phyloP scores from a whole-genome alignment of 92 coral and sea anemone species.

The Heteractis magnifica region DNA sequence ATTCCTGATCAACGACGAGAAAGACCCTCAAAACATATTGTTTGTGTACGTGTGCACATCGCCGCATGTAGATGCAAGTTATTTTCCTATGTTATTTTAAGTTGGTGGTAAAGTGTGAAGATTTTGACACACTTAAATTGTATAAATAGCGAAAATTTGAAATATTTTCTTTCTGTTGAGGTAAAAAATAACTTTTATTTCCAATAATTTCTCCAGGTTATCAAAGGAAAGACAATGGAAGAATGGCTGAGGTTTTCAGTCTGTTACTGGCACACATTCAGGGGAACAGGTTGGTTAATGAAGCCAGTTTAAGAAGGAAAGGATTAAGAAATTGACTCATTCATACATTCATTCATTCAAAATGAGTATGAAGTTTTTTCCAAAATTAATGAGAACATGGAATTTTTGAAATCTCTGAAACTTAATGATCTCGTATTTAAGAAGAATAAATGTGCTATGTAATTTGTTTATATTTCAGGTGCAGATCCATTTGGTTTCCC shows the following conservation, averaged over 20 bases:
- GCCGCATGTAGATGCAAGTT: background rate
- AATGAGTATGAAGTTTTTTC: background rate
- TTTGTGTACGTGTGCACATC: background rate
- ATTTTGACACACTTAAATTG: background rate
- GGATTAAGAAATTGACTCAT: background rate
- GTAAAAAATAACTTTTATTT: background rate
- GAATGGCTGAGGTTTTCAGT: constrained; percentile 90
- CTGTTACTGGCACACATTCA: constrained; percentile 88
- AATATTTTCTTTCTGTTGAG: background rate
- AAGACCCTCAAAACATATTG: background rate
- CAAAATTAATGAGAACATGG: no score
- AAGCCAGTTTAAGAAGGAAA: no score
- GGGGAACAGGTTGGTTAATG: constrained; percentile 77
- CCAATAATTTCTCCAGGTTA: constrained; percentile 30
- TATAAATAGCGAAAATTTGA: background rate
- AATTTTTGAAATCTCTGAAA: no score
- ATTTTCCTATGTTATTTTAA: background rate
- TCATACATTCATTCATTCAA: background rate
- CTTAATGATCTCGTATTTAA: no score
- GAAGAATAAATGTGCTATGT: background rate
- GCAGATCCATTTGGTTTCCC: constrained; percentile 93
- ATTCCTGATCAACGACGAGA: background rate
- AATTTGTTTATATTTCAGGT: constrained; percentile 31
- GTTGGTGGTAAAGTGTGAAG: background rate
- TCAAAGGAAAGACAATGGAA: constrained; percentile 80